These are phyloP conservation scores for Cuniculus paca DNA, from an alignment of 2,797 vertebrate species.

Conservation along the genomic window DNA sequence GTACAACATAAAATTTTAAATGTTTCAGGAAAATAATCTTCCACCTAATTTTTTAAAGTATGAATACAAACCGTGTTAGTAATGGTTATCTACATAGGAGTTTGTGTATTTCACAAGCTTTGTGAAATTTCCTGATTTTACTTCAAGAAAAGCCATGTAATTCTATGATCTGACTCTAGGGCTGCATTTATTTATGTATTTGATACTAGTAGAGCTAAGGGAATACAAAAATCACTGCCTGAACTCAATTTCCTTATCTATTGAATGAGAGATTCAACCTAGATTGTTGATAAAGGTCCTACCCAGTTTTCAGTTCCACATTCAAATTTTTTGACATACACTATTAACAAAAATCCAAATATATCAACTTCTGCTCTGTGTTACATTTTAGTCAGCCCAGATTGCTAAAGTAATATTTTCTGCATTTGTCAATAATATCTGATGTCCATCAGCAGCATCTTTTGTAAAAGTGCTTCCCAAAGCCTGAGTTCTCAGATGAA, in stretches of 20 bases:
- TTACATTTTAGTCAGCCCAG: neutral
- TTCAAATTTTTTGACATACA: neutral
- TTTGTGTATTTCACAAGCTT: neutral
- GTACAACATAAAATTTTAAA: neutral
- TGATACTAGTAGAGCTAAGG: constrained; percentile 22
- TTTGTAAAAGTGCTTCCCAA: neutral
- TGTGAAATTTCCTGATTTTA: constrained; percentile 10
- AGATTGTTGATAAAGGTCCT: neutral
- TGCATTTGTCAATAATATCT: neutral
- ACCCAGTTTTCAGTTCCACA: neutral
- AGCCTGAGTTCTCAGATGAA: neutral
- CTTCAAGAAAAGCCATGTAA: constrained; percentile 31
- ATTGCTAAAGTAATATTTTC: neutral
- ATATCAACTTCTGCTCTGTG: neutral
- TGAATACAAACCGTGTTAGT: neutral
- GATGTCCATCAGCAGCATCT: neutral
- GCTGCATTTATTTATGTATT: neutral
- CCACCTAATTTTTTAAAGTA: neutral
- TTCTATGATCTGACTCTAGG: neutral
- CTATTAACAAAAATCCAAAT: neutral
- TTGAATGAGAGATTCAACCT: neutral
- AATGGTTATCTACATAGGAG: neutral
- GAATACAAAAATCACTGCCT: neutral
- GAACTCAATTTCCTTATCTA: neutral
- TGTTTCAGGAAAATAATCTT: constrained; percentile 39